Conservation (phyloP, 37 sponge, comb jelly and placozoan species). For the Agelas oroides region DNA sequence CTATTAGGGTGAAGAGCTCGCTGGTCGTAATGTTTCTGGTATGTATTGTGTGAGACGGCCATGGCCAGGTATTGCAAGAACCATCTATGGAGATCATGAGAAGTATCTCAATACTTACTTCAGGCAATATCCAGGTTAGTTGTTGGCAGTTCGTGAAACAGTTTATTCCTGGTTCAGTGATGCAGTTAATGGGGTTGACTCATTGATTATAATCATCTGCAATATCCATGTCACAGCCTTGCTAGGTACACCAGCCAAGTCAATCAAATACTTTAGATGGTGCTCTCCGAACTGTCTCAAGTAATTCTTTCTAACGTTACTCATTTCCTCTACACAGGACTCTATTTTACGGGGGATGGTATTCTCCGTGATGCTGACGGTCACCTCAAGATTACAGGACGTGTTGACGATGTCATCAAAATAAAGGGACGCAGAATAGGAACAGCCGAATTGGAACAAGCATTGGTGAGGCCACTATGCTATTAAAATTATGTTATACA, state of each 20-base stretch:
- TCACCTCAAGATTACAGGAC: too few species aligned
- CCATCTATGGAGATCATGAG: constrained; percentile 93
- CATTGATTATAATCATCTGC: too few species aligned
- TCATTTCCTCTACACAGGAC: too few species aligned
- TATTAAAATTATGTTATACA: background rate
- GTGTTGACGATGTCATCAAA: constrained; percentile 95
- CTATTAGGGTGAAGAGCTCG: constrained; percentile 73
- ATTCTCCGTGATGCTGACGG: too few species aligned
- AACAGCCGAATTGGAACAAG: constrained; percentile 97
- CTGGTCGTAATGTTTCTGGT: constrained; percentile 79
- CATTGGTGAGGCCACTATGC: constrained; percentile 62
- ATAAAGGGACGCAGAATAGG: constrained; percentile 95
- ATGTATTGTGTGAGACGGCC: constrained; percentile 80
- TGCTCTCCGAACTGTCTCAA: too few species aligned
- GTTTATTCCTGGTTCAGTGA: too few species aligned
- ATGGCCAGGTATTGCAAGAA: constrained; percentile 93
- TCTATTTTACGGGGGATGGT: too few species aligned
- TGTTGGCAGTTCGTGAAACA: background rate
- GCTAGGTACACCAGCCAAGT: too few species aligned
- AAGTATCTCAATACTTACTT: constrained; percentile 90
- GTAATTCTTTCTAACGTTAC: too few species aligned
- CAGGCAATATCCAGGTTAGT: constrained; percentile 81
- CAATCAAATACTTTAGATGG: too few species aligned
- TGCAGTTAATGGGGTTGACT: background rate
- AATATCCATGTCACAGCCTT: too few species aligned